Conservation (phyloP, 2,797 vertebrate species). For the Graptemys geographica region DNA sequence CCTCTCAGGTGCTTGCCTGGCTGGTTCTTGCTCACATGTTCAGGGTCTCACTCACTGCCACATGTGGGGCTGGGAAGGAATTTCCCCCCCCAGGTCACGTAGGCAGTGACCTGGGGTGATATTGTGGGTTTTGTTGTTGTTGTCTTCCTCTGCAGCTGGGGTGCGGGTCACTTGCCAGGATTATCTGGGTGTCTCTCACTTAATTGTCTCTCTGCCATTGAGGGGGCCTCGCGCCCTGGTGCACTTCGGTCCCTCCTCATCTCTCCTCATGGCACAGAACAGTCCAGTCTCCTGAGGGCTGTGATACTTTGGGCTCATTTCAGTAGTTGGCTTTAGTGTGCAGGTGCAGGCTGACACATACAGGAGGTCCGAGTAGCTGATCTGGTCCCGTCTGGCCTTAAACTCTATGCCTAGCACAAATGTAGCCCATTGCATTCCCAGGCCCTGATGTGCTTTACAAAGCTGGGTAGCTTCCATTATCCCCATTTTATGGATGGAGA, state of each 20-base stretch:
- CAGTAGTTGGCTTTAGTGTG: background rate
- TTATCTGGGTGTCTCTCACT: background rate
- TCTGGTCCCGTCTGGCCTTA: background rate
- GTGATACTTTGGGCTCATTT: background rate
- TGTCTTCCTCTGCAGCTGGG: background rate
- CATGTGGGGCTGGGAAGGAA: background rate
- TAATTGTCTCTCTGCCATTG: background rate
- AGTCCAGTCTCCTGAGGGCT: background rate
- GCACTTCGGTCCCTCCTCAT: background rate
- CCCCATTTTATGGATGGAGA: background rate
- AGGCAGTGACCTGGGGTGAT: background rate
- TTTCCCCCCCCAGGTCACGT: background rate
- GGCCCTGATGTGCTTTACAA: background rate
- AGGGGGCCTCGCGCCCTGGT: background rate
- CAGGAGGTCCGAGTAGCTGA: background rate
- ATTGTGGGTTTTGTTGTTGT: too few relatives aligned
- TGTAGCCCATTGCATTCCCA: too few relatives aligned
- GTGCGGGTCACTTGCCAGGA: background rate
- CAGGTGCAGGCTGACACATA: background rate
- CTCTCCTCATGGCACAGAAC: background rate
- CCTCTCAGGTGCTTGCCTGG: background rate
- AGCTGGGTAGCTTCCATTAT: background rate
- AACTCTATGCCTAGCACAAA: background rate
- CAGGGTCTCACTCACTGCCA: background rate
- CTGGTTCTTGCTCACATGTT: background rate